These are phyloP conservation scores for Rhincodon typus DNA, from an alignment of 2,797 vertebrate genomes.

Conservation along the genomic window DNA sequence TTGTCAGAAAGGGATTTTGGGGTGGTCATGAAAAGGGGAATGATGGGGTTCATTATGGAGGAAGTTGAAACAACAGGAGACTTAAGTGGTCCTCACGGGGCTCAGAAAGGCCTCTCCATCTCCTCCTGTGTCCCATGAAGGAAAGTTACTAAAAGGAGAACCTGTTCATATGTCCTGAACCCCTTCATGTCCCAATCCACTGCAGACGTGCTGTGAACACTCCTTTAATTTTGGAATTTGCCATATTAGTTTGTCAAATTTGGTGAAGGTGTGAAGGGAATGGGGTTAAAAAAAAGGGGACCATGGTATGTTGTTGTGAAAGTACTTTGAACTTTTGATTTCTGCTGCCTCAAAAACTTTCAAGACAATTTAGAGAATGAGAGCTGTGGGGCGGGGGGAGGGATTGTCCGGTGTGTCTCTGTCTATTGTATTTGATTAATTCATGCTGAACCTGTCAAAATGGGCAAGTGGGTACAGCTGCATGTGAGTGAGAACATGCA, in stretches of 20 bases:
- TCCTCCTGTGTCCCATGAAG: neutral
- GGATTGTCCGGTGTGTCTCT: neutral
- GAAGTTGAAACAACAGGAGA: neutral
- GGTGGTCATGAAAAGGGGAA: neutral
- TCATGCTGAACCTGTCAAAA: neutral
- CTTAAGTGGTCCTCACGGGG: neutral
- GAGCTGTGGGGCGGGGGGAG: neutral
- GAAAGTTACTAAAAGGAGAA: neutral
- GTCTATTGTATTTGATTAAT: neutral
- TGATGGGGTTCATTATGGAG: neutral
- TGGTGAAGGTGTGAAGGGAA: neutral
- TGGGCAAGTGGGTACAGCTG: neutral
- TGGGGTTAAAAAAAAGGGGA: neutral
- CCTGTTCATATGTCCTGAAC: neutral
- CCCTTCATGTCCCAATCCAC: no score
- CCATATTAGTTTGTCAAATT: neutral
- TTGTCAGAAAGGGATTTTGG: neutral
- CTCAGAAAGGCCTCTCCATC: neutral
- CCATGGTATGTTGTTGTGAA: neutral
- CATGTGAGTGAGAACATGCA: neutral
- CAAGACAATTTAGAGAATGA: neutral
- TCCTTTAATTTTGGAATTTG: no score
- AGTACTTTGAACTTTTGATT: neutral
- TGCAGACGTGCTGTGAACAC: no score
- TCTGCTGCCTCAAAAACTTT: neutral